Evolutionary conservation across 2,888 invertebrate genomes (phyloP).

Genomic region (Hartigia nigra): DNA sequence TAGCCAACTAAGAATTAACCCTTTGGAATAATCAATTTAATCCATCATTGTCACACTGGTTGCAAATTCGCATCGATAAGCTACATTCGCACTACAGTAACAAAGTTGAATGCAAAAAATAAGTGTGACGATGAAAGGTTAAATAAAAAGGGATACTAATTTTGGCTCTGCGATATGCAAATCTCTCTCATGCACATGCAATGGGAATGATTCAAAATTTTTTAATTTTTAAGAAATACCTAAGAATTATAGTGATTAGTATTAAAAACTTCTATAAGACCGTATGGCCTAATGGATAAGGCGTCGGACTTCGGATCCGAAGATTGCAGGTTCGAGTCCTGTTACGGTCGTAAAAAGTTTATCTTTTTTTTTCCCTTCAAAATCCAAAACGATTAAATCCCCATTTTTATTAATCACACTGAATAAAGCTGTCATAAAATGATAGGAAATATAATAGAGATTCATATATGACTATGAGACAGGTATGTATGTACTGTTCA

Average conservation of each 20-base stretch:
- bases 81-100: not conserved
- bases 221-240: not conserved
- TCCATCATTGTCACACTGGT: too few species aligned
- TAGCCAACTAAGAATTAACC: not conserved
- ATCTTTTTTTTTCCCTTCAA: not conserved
- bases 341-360: conserved; percentile 66
- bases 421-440: not conserved
- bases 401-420: not conserved
- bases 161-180: not conserved
- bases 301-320: conserved; percentile 75
- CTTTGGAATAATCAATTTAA: too few species aligned
- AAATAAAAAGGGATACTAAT: not conserved
- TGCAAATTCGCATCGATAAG: not conserved
- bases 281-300: conserved; percentile 78
- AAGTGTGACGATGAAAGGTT: too few species aligned
- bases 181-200: not conserved
- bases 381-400: not conserved
- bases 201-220: not conserved
- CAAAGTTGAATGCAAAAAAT: not conserved
- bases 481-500: not conserved
- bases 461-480: not conserved
- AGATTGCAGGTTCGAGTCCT: conserved; percentile 73
- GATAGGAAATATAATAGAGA: not conserved
- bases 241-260: not conserved
- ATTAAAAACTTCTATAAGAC: conserved; percentile 51